Base-by-base conservation (phyloP, 2,888 invertebrate genomes). In the Cloeon dipterum region DNA sequence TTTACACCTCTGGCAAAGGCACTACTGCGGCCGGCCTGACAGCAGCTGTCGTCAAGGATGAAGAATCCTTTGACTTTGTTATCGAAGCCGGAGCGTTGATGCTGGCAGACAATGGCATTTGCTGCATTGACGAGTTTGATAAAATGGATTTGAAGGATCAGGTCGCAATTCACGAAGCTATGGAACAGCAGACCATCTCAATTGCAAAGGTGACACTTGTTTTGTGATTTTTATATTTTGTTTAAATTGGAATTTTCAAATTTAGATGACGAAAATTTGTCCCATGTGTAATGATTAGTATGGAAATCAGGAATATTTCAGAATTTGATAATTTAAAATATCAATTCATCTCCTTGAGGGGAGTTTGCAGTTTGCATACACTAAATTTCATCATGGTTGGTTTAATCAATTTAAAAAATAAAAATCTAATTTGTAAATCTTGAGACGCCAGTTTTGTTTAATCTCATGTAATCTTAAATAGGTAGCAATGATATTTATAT, bases 131-230 rank as follows among this genome's bases (percentile, higher is more conserved):
- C 51, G 98, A 99, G 61, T 98, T 99, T 58, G 98, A 99, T 57
- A 98, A 99, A 62, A 99, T 99, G 98, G 96, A 98, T 55, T 69
- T 70, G 0, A 69, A 74, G 34, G 98, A 98, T 66, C 96, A 98
- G 57, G 93, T 98, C 5, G 96, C 98, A 33, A 99, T 98, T 46
- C 98, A 99, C 62, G 98, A 98, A 61, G 98, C 98, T 3, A 98
- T 98, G 98, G 98, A 98, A 63, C 98, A 99, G 52, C 98, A 98
- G 59, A 99, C 98, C 0, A 99, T 98, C 46, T 93, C 94, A 0
- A 69, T 98, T 40, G 94, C 98, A 0, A 98, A 98, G 66, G 86
- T 71, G 46, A 42, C 17, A 19, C 8, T 32, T 17, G 5, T 17
- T 14, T 18, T 21, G 21, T 11, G 5, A 7, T 25, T 25, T 4